phyloP scores from a whole-genome alignment of 2,113 vertebrate species.

The Epinephelus moara region DNA sequence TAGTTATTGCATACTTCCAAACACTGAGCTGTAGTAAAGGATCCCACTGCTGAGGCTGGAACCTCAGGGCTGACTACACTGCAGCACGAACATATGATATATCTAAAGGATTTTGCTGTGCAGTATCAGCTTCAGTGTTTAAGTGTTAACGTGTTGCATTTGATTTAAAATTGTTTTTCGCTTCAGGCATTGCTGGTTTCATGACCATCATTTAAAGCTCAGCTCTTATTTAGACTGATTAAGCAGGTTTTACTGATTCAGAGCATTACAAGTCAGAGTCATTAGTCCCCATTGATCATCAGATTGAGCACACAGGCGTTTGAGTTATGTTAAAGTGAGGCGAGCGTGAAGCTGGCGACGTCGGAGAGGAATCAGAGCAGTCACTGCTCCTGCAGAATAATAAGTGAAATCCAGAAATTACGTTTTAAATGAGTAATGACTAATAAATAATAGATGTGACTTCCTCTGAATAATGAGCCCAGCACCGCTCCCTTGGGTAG shows the following conservation, averaged over 20 bases:
- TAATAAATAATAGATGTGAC: conserved; percentile 46
- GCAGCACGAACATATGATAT: too few species aligned
- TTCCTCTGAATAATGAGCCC: conserved; percentile 49
- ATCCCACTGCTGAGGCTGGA: too few species aligned
- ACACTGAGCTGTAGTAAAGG: too few species aligned
- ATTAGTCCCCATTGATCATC: conserved; percentile 19
- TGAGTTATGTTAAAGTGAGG: not conserved
- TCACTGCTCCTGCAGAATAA: conserved; percentile 33
- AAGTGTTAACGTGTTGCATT: too few species aligned
- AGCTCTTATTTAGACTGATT: not conserved
- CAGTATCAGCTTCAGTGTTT: too few species aligned
- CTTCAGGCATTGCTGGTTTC: too few species aligned
- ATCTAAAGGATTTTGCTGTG: too few species aligned
- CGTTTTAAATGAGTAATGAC: conserved; percentile 54
- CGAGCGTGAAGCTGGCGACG: not conserved
- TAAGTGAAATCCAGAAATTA: conserved; percentile 36
- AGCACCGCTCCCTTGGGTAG: conserved; percentile 7
- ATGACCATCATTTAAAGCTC: too few species aligned
- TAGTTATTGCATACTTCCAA: too few species aligned
- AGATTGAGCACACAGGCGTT: not conserved
- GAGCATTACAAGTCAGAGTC: conserved; percentile 18
- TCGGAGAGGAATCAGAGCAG: conserved; percentile 37
- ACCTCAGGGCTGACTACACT: too few species aligned
- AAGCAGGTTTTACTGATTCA: conserved; percentile 6
- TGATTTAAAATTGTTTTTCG: too few species aligned